Evolutionary conservation across 2,113 vertebrate genomes (phyloP).

Genomic region (Trachemys scripta): DNA sequence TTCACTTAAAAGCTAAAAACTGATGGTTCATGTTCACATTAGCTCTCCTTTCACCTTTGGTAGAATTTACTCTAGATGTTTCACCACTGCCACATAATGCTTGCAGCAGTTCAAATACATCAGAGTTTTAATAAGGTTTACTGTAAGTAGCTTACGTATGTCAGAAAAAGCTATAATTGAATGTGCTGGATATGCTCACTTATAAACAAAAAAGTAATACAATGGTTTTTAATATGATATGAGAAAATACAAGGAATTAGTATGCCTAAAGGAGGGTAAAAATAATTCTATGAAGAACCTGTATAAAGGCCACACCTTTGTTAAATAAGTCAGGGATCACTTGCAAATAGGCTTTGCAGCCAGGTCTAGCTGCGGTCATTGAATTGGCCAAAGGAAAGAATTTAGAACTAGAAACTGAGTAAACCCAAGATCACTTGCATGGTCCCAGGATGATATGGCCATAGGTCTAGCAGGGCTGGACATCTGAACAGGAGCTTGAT

Average conservation of each 20-base stretch:
- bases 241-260: background rate
- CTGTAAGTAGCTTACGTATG: background rate
- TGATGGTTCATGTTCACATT: background rate
- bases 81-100: background rate
- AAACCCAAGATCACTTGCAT: background rate
- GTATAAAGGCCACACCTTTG: background rate
- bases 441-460: background rate
- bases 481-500: background rate
- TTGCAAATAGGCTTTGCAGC: background rate
- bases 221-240: background rate
- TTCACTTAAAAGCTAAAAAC: background rate
- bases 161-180: background rate
- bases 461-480: background rate
- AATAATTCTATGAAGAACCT: background rate
- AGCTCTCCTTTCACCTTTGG: background rate
- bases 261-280: background rate
- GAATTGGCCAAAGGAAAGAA: background rate
- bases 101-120: background rate
- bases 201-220: background rate
- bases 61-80: background rate
- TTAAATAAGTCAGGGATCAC: background rate
- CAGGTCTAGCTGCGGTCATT: background rate
- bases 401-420: background rate
- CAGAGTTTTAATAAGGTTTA: slow-evolving; percentile 12
- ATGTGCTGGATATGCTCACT: background rate